Evolutionary conservation across 2,888 invertebrate species (phyloP).

Genomic region (Hydrotaea cyrtoneurina): DNA sequence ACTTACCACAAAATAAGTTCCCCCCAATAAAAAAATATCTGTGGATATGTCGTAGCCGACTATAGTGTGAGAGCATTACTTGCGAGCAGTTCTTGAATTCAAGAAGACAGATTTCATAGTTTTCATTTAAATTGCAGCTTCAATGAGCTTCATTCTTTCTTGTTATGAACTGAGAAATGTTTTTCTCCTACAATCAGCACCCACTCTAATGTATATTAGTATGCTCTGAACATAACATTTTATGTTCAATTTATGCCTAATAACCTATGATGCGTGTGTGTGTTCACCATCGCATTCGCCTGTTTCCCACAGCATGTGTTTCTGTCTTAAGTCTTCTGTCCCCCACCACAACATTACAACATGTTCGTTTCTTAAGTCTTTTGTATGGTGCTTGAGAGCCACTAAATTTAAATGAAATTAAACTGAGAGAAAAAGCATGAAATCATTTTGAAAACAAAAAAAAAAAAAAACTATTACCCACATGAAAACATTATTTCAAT

Average conservation of each 20-base stretch:
- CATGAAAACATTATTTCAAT: background rate
- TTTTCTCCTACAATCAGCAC: no score
- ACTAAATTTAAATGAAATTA: conserved; percentile 2
- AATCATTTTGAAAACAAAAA: conserved; percentile 25
- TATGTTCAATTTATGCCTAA: background rate
- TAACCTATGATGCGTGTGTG: background rate
- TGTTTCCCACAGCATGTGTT: conserved; percentile 41
- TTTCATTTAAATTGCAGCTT: no score
- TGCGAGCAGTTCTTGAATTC: no score
- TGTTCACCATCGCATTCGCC: no score
- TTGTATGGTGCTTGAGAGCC: conserved; percentile 20
- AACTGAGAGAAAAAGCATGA: conserved; percentile 24
- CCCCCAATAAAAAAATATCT: no score
- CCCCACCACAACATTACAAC: conserved; percentile 27
- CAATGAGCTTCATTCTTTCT: no score
- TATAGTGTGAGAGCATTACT: no score
- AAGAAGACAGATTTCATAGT: no score
- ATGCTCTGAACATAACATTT: background rate
- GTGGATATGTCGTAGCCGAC: no score
- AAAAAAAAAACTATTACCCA: conserved; percentile 19
- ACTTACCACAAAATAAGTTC: no score
- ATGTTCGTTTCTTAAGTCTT: conserved; percentile 56
- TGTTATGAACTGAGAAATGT: no score
- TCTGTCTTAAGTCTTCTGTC: conserved; percentile 56
- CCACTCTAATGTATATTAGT: no score